Conservation (phyloP, 1,140 invertebrate genomes). For the Phortica variegata region DNA sequence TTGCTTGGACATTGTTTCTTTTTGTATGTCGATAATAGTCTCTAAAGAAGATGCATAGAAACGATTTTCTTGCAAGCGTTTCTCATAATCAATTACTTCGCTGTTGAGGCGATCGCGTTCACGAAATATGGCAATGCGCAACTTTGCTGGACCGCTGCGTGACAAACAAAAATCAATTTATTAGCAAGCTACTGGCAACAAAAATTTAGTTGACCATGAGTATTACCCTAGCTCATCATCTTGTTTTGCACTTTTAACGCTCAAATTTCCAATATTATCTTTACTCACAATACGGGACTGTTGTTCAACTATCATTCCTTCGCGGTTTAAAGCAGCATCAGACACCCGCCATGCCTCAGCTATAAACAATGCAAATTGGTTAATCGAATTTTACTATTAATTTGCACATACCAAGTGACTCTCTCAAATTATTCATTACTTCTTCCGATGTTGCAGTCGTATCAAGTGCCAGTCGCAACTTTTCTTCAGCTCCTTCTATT, state of each 20-base stretch:
- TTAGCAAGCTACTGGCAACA: neutral
- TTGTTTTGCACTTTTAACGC: neutral
- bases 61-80: conserved; percentile 50
- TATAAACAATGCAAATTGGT: neutral
- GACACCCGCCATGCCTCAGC: conserved; percentile 31
- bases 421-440: conserved; percentile 21
- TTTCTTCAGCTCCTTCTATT: conserved; percentile 16
- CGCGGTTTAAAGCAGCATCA: conserved; percentile 16
- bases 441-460: conserved; percentile 15
- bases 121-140: conserved; percentile 25
- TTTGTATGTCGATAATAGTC: conserved; percentile 5
- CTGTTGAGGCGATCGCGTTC: conserved; percentile 57
- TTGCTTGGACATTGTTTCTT: neutral
- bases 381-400: neutral
- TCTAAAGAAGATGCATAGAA: conserved; percentile 55
- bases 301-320: neutral
- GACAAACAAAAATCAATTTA: neutral
- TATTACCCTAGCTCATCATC: neutral
- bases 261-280: neutral
- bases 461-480: conserved; percentile 20
- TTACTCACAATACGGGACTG: neutral
- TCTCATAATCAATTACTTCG: conserved; percentile 56
- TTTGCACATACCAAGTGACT: conserved; percentile 7
- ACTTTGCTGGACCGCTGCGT: conserved; percentile 6
- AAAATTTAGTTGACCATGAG: conserved; percentile 1